Evolutionary conservation across 1,140 invertebrate genomes (phyloP), one percentile per base, ranked within the genome.

Genomic region (Pseudobourletiella spinata): DNA sequence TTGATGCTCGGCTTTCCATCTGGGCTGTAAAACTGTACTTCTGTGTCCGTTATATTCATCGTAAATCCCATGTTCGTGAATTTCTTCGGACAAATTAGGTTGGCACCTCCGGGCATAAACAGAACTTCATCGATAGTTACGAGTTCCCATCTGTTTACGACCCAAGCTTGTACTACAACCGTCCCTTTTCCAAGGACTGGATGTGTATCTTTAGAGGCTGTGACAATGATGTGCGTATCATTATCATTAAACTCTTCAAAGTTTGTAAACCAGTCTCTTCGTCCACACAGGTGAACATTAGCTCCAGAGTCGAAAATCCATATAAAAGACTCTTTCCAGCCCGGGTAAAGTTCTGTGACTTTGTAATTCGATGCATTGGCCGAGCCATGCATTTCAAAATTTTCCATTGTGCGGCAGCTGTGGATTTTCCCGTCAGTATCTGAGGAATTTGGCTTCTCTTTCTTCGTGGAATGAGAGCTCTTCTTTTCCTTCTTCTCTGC

Each of bases 281-380:
- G 35, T 22, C 65, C 65, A 57, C 57, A 61, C 26, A 57, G 48
- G 26, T 64, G 65, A 0, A 30, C 2, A 32, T 48, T 51, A 0
- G 61, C 57, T 1, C 61, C 65, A 32, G 57, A 61, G 25, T 67
- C 65, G 32, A 51, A 57, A 1, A 60, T 57, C 61, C 61, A 67
- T 2, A 59, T 28, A 15, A 6, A 18, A 18, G 3, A 4, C 26
- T 25, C 4, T 60, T 50, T 48, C n/a, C n/a, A n/a, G n/a, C n/a
- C n/a, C n/a, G n/a, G n/a, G n/a, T n/a, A n/a, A n/a, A n/a, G n/a
- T n/a, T n/a, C n/a, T n/a, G n/a, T n/a, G n/a, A n/a, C n/a, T n/a
- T n/a, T n/a, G n/a, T n/a, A n/a, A n/a, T n/a, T n/a, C n/a, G n/a
- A n/a, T n/a, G n/a, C n/a, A n/a, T n/a, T n/a, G n/a, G n/a, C n/a